Evolutionary conservation across 2,797 vertebrate genomes (phyloP), one percentile per base, ranked within the genome.

Genomic region (Allobates femoralis): DNA sequence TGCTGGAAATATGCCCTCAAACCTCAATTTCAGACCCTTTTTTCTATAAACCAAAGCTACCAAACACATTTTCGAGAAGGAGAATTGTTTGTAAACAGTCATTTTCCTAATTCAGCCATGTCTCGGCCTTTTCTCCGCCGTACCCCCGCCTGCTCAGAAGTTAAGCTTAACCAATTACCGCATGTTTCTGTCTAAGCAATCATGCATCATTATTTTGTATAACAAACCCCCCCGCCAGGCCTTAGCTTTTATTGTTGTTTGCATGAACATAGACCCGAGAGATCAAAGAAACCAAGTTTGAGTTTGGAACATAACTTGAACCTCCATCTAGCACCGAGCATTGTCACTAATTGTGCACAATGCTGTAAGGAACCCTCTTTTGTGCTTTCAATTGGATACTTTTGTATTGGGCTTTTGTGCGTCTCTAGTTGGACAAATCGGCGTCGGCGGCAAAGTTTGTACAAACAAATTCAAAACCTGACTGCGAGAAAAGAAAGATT

Each of bases 1-100:
- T 37, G 85, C 37, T 74, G 78, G 85, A 86, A 66, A 53, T 77
- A 21, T 66, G 30, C 56, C 32, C 28, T 56, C 16, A 14, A 6
- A 62, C 64, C 30, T 11, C 30, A 50, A 53, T 86, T n/a, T 73
- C 23, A 67, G 23, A 53, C 82, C 71, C 21, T 58, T 67, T 82
- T 67, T 41, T 8, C 1, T 37, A 77, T n/a, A 4, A 41, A 60
- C 56, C 21, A 5, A 21, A 53, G 19, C 60, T 50, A 37, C 3
- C 46, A 26, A 10, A 46, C 28, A 26, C 64, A 77, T 74, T 86
- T 62, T 76, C 26, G 28, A 26, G 58, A 19, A 78, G 78, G 14
- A 34, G n/a, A 81, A 66, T 83, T 86, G 85, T 86, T 86, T 77
- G 80, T 86, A 86, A 86, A 86, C 62, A 86, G 85, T 77, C 10